Evolutionary conservation across 2,888 invertebrate species (phyloP).

Genomic region (Panopea generosa): DNA sequence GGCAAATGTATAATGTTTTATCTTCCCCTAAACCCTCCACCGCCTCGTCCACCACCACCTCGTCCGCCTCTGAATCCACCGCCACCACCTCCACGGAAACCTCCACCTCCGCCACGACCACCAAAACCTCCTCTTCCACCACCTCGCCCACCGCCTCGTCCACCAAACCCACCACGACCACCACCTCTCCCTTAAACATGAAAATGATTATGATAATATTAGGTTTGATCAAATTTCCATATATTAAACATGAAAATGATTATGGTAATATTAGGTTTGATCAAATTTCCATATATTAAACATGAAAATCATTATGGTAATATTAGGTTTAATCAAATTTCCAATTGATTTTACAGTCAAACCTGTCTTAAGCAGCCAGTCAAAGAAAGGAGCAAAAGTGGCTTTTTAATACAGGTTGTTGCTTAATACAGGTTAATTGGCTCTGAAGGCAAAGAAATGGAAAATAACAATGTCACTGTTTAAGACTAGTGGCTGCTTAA

Average conservation of each 20-base stretch:
- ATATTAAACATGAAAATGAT: background rate
- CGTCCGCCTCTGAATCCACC: background rate
- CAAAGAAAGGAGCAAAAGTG: too few species aligned
- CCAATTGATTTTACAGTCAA: too few species aligned
- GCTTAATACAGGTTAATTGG: too few species aligned
- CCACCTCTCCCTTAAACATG: slow-evolving; percentile 50
- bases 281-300: background rate
- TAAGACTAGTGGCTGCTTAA: too few species aligned
- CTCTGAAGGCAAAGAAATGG: too few species aligned
- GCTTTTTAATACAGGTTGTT: too few species aligned
- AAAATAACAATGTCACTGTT: too few species aligned
- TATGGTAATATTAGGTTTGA: too few species aligned
- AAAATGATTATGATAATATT: too few species aligned
- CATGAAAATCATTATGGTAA: background rate
- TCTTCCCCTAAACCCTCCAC: slow-evolving; percentile 9
- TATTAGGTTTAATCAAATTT: too few species aligned
- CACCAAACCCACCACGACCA: slow-evolving; percentile 79
- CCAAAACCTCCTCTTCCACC: slow-evolving; percentile 30
- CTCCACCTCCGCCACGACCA: slow-evolving; percentile 39
- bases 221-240: background rate
- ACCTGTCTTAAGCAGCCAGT: too few species aligned
- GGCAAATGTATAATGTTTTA: too few species aligned
- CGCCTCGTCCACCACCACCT: slow-evolving; percentile 10
- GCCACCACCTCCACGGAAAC: slow-evolving; percentile 30
- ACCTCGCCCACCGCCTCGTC: slow-evolving; percentile 48